Evolutionary conservation across 2,888 invertebrate genomes (phyloP).

Genomic region (Plebejus argus): DNA sequence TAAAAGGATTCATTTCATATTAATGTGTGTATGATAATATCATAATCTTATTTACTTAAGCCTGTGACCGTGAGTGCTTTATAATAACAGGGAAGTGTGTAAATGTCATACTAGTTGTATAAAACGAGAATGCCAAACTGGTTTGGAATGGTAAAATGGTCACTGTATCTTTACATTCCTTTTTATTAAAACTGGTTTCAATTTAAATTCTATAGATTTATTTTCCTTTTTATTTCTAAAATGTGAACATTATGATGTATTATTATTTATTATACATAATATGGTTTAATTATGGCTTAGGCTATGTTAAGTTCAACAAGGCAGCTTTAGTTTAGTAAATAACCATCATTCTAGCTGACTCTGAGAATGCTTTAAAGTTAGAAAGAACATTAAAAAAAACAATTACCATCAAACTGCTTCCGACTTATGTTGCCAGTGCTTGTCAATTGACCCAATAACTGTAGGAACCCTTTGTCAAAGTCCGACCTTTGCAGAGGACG

Average conservation of each 20-base stretch:
- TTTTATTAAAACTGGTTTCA: conserved; percentile 17
- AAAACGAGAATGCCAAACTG: conserved; percentile 10
- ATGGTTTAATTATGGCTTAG: background rate
- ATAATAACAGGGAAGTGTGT: conserved; percentile 20
- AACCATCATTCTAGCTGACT: too few species aligned
- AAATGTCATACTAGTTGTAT: conserved; percentile 15
- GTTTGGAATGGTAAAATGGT: background rate
- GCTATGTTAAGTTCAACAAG: background rate
- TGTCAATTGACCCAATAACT: conserved; percentile 91
- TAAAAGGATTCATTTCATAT: background rate
- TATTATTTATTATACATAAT: background rate
- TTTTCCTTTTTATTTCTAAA: background rate
- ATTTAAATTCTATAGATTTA: background rate
- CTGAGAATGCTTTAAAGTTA: background rate
- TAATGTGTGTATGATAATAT: background rate
- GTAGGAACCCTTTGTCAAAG: conserved; percentile 91
- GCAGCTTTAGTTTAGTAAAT: too few species aligned
- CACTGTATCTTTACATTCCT: background rate
- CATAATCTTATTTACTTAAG: background rate
- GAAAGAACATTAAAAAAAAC: background rate
- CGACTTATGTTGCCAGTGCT: conserved; percentile 89
- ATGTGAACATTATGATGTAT: background rate
- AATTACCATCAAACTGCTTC: conserved; percentile 90
- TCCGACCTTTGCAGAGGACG: conserved; percentile 90
- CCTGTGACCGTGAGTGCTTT: background rate